Conservation (phyloP, 23 tunicate species). For the Styela clava region DNA sequence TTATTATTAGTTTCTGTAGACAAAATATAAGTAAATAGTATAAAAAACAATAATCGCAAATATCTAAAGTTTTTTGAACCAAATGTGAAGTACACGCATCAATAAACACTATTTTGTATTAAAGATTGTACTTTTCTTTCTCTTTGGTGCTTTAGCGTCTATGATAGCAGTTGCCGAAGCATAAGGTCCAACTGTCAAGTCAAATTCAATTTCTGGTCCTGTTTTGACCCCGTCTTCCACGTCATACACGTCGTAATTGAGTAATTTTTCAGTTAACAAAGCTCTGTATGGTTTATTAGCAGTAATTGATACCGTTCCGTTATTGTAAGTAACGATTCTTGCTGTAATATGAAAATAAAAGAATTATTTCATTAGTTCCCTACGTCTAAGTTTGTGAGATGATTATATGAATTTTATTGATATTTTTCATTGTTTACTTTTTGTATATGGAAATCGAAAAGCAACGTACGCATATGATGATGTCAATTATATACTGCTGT, state of each 20-base stretch:
- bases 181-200: slow-evolving; percentile 52
- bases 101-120: not conserved
- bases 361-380: not conserved
- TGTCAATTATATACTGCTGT: too few species aligned
- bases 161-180: slow-evolving; percentile 75
- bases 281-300: slow-evolving; percentile 62
- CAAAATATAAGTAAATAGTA: too few species aligned
- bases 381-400: too few species aligned
- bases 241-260: slow-evolving; percentile 65
- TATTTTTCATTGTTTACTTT: too few species aligned
- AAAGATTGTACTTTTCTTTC: not conserved
- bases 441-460: too few species aligned
- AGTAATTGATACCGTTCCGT: slow-evolving; percentile 68
- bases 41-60: too few species aligned
- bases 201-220: slow-evolving; percentile 59
- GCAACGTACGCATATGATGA: too few species aligned
- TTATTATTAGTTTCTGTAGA: too few species aligned
- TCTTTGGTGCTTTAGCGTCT: slow-evolving; percentile 26
- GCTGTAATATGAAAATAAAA: slow-evolving; percentile 38
- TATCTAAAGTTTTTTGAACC: too few species aligned
- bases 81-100: too few species aligned
- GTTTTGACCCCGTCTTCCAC: slow-evolving; percentile 30
- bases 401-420: too few species aligned
- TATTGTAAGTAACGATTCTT: slow-evolving; percentile 69
- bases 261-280: slow-evolving; percentile 22